These are phyloP conservation scores for Salminus brasiliensis DNA, from an alignment of 2,113 vertebrate species.

Conservation along the genomic window DNA sequence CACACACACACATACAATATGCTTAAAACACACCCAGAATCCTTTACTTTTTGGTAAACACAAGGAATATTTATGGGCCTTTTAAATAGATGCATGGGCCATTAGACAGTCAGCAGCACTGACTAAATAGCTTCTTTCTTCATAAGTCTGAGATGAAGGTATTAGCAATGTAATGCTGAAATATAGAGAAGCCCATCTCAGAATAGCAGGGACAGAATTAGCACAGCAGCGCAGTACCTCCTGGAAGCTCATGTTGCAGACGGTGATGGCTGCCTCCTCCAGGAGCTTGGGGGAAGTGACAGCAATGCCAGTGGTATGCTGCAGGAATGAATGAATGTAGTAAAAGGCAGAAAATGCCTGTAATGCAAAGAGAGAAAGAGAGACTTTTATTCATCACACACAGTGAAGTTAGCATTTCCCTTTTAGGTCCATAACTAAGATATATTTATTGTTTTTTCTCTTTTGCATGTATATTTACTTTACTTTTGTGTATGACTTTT, in stretches of 20 bases:
- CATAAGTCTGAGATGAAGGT: neutral
- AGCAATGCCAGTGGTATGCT: slow-evolving; percentile 63
- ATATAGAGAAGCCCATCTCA: slow-evolving; percentile 3
- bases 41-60: no score
- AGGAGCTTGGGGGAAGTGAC: slow-evolving; percentile 75
- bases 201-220: slow-evolving; percentile 51
- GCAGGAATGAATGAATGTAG: slow-evolving; percentile 86
- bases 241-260: slow-evolving; percentile 78
- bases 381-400: neutral
- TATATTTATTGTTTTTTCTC: no score
- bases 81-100: neutral
- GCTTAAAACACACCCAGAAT: no score
- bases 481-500: no score
- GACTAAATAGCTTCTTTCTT: neutral
- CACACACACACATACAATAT: no score
- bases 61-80: no score
- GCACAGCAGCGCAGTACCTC: slow-evolving; percentile 71
- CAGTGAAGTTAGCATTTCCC: no score
- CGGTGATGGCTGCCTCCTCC: slow-evolving; percentile 56
- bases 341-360: slow-evolving; percentile 96
- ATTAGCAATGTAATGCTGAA: slow-evolving; percentile 2
- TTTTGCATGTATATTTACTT: no score
- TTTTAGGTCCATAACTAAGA: no score
- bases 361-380: neutral
- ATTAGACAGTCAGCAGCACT: neutral